A percentile compares a stretch with the other conserved stretches of the same genome.
phyloP scores from a whole-genome alignment of 1,140 invertebrate species.

The Drosophila nikananu region DNA sequence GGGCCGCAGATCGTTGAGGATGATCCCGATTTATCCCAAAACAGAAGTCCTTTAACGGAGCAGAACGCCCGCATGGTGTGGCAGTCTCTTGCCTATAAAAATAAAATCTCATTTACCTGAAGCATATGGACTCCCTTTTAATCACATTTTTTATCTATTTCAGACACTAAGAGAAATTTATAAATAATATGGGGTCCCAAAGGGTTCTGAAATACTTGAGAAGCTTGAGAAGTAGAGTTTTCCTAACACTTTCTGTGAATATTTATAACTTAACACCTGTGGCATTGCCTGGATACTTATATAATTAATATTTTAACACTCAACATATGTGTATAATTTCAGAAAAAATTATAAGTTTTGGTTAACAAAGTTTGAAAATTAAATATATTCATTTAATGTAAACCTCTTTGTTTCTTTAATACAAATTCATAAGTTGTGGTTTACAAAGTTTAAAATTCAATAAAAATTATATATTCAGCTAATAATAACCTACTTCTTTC shows the following conservation, averaged over 20 bases:
- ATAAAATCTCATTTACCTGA: constrained; percentile 41
- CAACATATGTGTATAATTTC: neutral
- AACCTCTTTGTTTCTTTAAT: too few species aligned
- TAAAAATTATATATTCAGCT: neutral
- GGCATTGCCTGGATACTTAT: too few species aligned
- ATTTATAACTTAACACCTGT: too few species aligned
- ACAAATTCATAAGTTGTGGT: neutral
- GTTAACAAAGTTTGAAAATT: too few species aligned
- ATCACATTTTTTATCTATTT: neutral
- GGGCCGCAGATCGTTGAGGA: neutral
- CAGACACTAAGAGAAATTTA: constrained; percentile 12
- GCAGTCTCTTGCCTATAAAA: neutral
- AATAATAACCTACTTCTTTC: neutral
- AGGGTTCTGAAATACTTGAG: too few species aligned
- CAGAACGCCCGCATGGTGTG: constrained; percentile 26
- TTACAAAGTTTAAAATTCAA: too few species aligned
- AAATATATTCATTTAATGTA: too few species aligned
- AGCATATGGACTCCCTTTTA: neutral
- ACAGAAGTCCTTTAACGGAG: neutral
- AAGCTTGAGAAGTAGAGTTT: neutral
- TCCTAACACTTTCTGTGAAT: too few species aligned
- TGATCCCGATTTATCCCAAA: constrained; percentile 7
- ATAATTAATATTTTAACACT: neutral
- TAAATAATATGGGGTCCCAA: neutral
- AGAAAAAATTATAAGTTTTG: neutral